These are phyloP conservation scores for Tiphia femorata DNA, from an alignment of 2,888 invertebrate species.

Conservation along the genomic window DNA sequence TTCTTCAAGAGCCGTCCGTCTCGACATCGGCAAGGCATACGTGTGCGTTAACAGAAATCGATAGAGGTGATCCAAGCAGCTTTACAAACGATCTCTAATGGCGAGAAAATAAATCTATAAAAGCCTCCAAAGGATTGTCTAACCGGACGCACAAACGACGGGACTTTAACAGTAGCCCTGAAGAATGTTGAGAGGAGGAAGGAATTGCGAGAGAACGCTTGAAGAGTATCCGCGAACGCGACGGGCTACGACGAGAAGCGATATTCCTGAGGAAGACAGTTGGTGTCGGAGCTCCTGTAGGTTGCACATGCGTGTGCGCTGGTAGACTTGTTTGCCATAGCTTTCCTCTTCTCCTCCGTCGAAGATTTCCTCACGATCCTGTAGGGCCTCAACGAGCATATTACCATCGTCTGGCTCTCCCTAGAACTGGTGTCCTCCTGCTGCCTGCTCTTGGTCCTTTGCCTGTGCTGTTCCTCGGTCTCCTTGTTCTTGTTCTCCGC, in stretches of 20 bases:
- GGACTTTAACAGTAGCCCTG: too few species aligned
- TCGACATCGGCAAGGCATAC: too few species aligned
- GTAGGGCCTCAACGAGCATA: slow-evolving; percentile 54
- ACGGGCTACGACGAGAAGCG: slow-evolving; percentile 55
- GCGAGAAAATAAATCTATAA: too few species aligned
- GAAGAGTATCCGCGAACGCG: neutral
- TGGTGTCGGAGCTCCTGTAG: slow-evolving; percentile 48
- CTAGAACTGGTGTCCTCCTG: neutral
- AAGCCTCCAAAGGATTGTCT: too few species aligned
- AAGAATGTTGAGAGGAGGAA: too few species aligned
- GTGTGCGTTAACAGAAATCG: too few species aligned
- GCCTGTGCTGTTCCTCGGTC: slow-evolving; percentile 36
- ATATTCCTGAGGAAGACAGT: slow-evolving; percentile 59
- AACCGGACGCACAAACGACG: too few species aligned
- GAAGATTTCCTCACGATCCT: slow-evolving; percentile 50
- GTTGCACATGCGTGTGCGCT: slow-evolving; percentile 19
- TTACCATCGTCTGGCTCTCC: slow-evolving; percentile 45
- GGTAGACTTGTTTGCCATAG: slow-evolving; percentile 13
- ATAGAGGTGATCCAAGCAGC: too few species aligned
- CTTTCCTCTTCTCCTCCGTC: slow-evolving; percentile 51
- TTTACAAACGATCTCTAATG: too few species aligned
- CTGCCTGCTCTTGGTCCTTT: slow-evolving; percentile 37
- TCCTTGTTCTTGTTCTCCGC: slow-evolving; percentile 57
- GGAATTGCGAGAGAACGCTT: neutral
- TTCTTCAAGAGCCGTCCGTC: too few species aligned